Base-by-base conservation (phyloP, 2,797 vertebrate genomes). In the Sebastes melanostomus region DNA sequence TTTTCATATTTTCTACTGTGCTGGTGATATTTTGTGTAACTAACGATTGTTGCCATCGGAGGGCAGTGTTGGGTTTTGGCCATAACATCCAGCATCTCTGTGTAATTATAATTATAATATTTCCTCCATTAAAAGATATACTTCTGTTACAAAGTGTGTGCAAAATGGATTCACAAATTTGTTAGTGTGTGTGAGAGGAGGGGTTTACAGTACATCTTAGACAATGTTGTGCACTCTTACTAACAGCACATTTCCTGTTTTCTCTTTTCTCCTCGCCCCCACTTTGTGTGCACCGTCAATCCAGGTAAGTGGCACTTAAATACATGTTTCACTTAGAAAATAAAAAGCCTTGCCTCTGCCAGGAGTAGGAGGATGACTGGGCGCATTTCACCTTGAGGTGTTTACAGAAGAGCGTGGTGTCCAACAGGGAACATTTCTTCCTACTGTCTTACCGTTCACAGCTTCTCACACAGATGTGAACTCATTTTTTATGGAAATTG, bases 61-160 rank as follows among this genome's bases (percentile, higher is more conserved):
- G 88, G 93, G 90, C 93, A 93, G 88, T 92, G 88, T 94, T 90
- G 84, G 14, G 61, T 82, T 73, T 76, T 50, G 20, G 1, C 38
- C 67, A n/a, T 20, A 27, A 18, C 25, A 65, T 60, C 7, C 5
- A 27, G 20, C 16, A 18, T 42, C 46, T 75, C 24, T 63, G 4
- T 1, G 5, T 20, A 8, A n/a, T 20, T 16, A 9, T 12, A 50
- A 36, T 22, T 9, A 36, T 5, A 30, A 29, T 65, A 6, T 42
- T 58, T 22, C 8, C 24, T 72, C 10, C 7, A 34, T 61, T 38
- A 8, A 67, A 58, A 74, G 25, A n/a, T 32, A 52, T 32, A 6
- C 18, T 22, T 69, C 12, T 60, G 1, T 42, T 30, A 6, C 6
- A 72, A 11, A 56, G 30, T 55, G 3, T 3, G 5, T 70, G 11